phyloP scores from a whole-genome alignment of 2,888 invertebrate species.

The Drosophila tanythrix region DNA sequence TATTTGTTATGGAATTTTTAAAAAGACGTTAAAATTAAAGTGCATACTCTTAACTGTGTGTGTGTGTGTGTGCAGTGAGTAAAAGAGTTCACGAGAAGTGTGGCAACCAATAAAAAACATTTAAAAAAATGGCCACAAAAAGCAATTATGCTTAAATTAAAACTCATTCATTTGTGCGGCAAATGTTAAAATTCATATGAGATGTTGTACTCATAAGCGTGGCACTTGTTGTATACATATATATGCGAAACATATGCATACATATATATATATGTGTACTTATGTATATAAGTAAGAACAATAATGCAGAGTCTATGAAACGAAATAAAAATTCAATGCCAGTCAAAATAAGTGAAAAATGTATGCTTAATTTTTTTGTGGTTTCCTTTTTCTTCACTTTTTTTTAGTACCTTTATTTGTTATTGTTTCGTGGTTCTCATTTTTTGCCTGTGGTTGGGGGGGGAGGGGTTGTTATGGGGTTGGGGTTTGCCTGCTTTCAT shows the following conservation, averaged over 20 bases:
- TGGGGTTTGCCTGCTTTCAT: conserved; percentile 22
- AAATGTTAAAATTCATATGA: conserved; percentile 72
- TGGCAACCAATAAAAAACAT: conserved; percentile 23
- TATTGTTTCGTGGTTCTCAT: conserved; percentile 34
- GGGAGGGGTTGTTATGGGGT: not conserved
- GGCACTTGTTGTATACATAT: conserved; percentile 26
- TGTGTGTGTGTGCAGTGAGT: conserved; percentile 4
- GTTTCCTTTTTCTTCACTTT: conserved; percentile 10
- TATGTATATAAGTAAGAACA: conserved; percentile 28
- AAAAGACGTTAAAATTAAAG: conserved; percentile 42
- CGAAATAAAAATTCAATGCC: conserved; percentile 72
- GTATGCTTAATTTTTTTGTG: conserved; percentile 57
- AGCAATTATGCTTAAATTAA: conserved; percentile 81
- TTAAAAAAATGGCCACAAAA: conserved; percentile 63
- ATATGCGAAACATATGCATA: not conserved
- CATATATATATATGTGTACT: conserved; percentile 25
- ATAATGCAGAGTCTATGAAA: conserved; percentile 54
- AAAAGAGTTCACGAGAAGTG: conserved; percentile 40
- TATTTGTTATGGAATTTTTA: conserved; percentile 15
- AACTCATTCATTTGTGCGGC: conserved; percentile 78
- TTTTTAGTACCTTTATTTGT: conserved; percentile 10
- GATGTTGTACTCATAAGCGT: conserved; percentile 37
- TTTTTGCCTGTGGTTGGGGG: not conserved
- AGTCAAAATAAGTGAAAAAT: conserved; percentile 72
- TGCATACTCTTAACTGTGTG: conserved; percentile 10